These are phyloP conservation scores for Elysia crispata DNA, from an alignment of 2,888 invertebrate genomes.

Conservation along the genomic window DNA sequence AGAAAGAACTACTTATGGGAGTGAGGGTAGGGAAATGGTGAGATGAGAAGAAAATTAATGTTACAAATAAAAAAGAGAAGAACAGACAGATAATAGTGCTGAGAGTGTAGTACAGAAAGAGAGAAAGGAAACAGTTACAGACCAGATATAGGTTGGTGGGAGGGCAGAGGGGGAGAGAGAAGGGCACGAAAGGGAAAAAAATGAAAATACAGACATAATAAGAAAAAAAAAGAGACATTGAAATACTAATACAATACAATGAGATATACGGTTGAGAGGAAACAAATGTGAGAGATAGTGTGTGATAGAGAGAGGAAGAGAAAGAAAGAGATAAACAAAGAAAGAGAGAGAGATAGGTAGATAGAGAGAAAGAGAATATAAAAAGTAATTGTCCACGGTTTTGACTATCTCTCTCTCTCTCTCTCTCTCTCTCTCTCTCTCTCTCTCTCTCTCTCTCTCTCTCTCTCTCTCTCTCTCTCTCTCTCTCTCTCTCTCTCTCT, in stretches of 20 bases:
- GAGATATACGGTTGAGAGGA: no score
- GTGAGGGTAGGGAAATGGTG: no score
- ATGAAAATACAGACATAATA: not conserved
- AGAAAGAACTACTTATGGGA: constrained; percentile 16
- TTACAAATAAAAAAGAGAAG: not conserved
- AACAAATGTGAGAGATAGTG: no score
- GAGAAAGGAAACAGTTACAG: not conserved
- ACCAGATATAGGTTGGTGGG: not conserved
- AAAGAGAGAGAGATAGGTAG: not conserved
- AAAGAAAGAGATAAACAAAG: not conserved
- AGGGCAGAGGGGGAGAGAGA: not conserved
- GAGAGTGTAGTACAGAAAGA: not conserved
- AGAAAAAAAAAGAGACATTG: not conserved
- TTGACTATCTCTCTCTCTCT: no score
- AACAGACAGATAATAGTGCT: not conserved
- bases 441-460: no score
- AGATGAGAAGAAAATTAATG: no score
- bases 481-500: no score
- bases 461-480: no score
- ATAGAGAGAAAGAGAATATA: not conserved
- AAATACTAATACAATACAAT: no score
- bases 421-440: no score
- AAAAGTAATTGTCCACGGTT: not conserved
- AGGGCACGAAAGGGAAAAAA: constrained; percentile 18
- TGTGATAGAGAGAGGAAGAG: not conserved